phyloP scores from a whole-genome alignment of 2,888 invertebrate species.

The Pandemis cinnamomeana region DNA sequence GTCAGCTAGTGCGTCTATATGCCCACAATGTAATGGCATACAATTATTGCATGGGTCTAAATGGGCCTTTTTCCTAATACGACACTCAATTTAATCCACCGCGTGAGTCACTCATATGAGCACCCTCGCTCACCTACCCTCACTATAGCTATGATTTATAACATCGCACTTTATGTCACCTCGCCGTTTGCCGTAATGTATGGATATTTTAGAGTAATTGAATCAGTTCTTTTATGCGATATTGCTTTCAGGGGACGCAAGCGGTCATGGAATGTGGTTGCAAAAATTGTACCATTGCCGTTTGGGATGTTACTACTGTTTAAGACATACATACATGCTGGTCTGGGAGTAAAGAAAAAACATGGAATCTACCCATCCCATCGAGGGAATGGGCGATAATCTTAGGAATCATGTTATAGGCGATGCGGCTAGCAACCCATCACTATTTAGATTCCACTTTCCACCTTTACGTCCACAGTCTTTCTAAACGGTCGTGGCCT shows the following conservation, averaged over 20 bases:
- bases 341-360: too few species aligned
- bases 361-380: too few species aligned
- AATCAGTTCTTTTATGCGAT: constrained; percentile 24
- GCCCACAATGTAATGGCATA: too few species aligned
- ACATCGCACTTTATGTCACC: constrained; percentile 31
- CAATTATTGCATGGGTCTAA: too few species aligned
- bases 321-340: too few species aligned
- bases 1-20: too few species aligned
- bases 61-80: constrained; percentile 12
- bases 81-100: constrained; percentile 49
- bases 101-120: constrained; percentile 22
- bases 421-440: too few species aligned
- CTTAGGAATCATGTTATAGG: too few species aligned
- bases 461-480: too few species aligned
- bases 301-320: not conserved
- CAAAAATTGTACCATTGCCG: not conserved
- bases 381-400: too few species aligned
- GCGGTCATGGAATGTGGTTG: not conserved
- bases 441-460: too few species aligned
- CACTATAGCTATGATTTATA: constrained; percentile 47
- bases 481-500: too few species aligned
- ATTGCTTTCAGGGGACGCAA: not conserved
- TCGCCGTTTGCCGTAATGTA: constrained; percentile 28
- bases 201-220: constrained; percentile 45
- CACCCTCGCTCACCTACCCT: constrained; percentile 44